phyloP scores from a whole-genome alignment of 1,140 invertebrate genomes.

The Scaptomyza pallida region DNA sequence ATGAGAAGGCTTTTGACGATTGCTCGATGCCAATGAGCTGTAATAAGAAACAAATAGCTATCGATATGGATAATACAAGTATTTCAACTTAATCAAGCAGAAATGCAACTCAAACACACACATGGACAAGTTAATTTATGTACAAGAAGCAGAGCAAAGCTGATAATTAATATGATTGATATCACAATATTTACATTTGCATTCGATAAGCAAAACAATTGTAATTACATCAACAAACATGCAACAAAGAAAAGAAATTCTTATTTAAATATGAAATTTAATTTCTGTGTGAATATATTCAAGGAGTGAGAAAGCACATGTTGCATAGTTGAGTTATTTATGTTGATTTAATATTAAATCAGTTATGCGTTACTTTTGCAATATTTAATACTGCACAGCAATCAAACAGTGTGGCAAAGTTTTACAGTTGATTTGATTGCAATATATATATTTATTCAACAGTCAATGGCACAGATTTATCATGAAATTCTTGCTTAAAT shows the following conservation, averaged over 20 bases:
- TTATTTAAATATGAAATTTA: neutral
- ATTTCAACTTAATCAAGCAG: neutral
- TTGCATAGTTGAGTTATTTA: neutral
- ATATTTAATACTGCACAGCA: neutral
- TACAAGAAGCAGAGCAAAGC: neutral
- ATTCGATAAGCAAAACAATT: neutral
- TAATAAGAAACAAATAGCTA: slow-evolving; percentile 8
- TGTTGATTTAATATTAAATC: neutral
- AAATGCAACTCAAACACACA: neutral
- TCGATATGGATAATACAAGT: neutral
- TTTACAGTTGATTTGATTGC: neutral
- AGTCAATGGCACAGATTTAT: neutral
- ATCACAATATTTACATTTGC: neutral
- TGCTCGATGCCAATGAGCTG: neutral
- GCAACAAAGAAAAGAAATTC: neutral
- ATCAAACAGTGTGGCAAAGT: neutral
- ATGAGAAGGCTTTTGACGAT: slow-evolving; percentile 37
- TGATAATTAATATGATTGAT: neutral
- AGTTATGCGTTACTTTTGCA: neutral
- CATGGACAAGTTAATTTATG: too few species aligned
- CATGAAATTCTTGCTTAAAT: neutral
- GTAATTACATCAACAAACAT: neutral
- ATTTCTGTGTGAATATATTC: neutral
- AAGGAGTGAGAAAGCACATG: neutral
- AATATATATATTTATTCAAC: neutral